Evolutionary conservation across 2,113 vertebrate species (phyloP).

Genomic region (Falcunculus frontatus): DNA sequence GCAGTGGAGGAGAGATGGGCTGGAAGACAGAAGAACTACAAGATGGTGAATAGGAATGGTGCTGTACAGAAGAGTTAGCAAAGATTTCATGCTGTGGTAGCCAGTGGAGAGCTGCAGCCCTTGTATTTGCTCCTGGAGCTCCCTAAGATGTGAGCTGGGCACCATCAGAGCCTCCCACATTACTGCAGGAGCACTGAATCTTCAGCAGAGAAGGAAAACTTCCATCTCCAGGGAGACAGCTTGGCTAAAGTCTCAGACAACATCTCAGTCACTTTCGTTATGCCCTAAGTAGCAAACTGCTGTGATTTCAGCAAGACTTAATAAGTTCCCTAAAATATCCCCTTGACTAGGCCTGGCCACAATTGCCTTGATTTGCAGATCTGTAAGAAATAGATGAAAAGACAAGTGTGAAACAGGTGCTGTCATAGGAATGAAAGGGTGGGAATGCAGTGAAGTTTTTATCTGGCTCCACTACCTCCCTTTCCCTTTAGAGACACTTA

Average conservation of each 20-base stretch:
- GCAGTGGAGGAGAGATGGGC: not conserved
- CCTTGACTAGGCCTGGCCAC: not conserved
- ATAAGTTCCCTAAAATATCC: slow-evolving; percentile 3
- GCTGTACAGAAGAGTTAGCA: not conserved
- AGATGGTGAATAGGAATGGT: not conserved
- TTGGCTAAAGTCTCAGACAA: not conserved
- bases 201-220: not conserved
- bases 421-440: not conserved
- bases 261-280: not conserved
- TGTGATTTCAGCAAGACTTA: slow-evolving; percentile 10
- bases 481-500: not conserved
- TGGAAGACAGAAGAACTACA: not conserved
- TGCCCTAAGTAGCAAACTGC: not conserved
- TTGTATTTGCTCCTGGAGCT: not conserved
- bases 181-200: not conserved
- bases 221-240: not conserved
- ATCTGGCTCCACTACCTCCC: not conserved
- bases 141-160: not conserved
- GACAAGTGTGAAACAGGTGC: not conserved
- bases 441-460: not conserved
- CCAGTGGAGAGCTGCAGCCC: not conserved
- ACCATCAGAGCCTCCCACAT: not conserved
- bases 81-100: not conserved
- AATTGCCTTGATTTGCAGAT: slow-evolving; percentile 8
- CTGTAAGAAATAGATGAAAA: not conserved